Evolutionary conservation across 2,888 invertebrate species (phyloP).

Genomic region (Drosophila antonietae): DNA sequence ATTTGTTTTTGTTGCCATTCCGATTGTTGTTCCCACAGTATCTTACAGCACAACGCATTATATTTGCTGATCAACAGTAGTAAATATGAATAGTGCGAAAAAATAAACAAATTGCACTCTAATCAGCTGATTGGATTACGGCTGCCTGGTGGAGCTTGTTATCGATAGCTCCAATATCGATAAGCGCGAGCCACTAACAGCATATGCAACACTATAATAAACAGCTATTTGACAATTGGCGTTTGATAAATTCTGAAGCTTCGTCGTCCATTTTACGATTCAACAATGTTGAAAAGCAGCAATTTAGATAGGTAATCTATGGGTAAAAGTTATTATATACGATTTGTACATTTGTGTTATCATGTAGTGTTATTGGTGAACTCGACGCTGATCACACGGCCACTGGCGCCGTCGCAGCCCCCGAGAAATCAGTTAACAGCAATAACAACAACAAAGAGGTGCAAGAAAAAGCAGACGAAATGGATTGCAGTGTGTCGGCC

Average conservation of each 20-base stretch:
- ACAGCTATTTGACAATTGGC: constrained; percentile 24
- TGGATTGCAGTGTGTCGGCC: constrained; percentile 62
- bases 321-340: not conserved
- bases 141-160: constrained; percentile 21
- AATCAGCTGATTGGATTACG: constrained; percentile 35
- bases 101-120: constrained; percentile 25
- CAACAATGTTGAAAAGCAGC: constrained; percentile 76
- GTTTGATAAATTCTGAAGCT: constrained; percentile 2
- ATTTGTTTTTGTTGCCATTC: constrained; percentile 40
- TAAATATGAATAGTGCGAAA: not conserved
- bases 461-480: constrained; percentile 17
- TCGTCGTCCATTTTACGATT: constrained; percentile 13
- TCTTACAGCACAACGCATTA: constrained; percentile 61
- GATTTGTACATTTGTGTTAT: not conserved
- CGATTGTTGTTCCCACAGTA: constrained; percentile 64
- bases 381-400: constrained; percentile 31
- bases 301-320: constrained; percentile 71
- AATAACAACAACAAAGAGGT: not conserved
- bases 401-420: not conserved
- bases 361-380: constrained; percentile 54
- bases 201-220: constrained; percentile 23
- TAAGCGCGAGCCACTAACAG: not conserved
- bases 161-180: constrained; percentile 30
- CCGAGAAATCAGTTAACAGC: constrained; percentile 14
- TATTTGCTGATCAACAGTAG: constrained; percentile 8